Conservation (phyloP, 2,113 vertebrate genomes). For the Dolichotis patagonum region DNA sequence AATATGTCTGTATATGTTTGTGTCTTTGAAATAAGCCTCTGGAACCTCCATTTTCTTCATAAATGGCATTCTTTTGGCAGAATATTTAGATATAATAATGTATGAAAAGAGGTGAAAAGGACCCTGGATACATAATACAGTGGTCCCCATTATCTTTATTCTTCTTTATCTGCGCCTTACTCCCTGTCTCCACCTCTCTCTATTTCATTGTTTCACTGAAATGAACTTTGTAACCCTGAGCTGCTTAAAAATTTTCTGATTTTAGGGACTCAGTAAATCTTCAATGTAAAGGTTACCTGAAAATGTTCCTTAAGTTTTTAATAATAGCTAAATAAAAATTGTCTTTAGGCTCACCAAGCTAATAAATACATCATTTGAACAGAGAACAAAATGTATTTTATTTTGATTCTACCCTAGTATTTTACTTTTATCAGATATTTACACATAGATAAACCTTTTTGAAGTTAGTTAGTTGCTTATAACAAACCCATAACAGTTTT, state of each 20-base stretch:
- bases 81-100: background rate
- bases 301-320: background rate
- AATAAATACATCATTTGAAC: constrained; percentile 13
- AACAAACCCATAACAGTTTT: constrained; percentile 67
- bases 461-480: constrained; percentile 71
- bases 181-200: background rate
- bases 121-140: background rate
- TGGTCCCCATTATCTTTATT: background rate
- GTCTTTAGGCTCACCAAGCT: background rate
- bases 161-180: background rate
- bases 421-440: constrained; percentile 79
- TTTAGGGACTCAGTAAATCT: constrained; percentile 44
- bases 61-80: background rate
- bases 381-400: constrained; percentile 53
- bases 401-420: constrained; percentile 71
- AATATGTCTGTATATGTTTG: background rate
- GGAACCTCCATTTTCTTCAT: background rate
- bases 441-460: constrained; percentile 74
- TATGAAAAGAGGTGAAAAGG: background rate
- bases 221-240: background rate
- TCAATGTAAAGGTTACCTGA: constrained; percentile 8
- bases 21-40: background rate
- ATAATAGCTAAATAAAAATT: background rate
- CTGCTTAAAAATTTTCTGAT: constrained; percentile 22
- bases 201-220: constrained; percentile 15